Evolutionary conservation across 2,113 vertebrate species (phyloP).

Genomic region (Ammodytes marinus): DNA sequence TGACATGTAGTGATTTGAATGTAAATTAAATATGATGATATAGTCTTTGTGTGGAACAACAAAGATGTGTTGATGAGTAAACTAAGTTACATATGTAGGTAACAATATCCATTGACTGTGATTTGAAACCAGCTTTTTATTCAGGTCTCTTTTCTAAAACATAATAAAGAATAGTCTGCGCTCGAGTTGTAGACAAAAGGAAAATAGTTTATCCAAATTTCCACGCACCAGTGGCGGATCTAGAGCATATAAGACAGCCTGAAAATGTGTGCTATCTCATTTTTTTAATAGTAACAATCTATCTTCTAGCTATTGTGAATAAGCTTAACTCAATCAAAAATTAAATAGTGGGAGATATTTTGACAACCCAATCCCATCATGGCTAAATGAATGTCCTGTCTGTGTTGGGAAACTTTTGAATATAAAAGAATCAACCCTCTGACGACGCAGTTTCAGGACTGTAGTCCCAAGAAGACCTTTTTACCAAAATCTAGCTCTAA

Average conservation of each 20-base stretch:
- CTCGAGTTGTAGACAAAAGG: neutral
- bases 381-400: too few species aligned
- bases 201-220: neutral
- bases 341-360: too few species aligned
- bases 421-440: too few species aligned
- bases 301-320: neutral
- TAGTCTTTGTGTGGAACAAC: conserved; percentile 21
- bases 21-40: conserved; percentile 43
- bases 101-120: conserved; percentile 9
- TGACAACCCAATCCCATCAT: too few species aligned
- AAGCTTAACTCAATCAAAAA: too few species aligned
- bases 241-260: neutral
- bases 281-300: too few species aligned
- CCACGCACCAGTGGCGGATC: neutral
- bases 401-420: too few species aligned
- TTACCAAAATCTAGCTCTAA: too few species aligned
- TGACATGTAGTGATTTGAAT: conserved; percentile 60
- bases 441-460: too few species aligned
- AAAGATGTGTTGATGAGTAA: neutral
- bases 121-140: conserved; percentile 5
- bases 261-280: too few species aligned
- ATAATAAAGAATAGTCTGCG: neutral
- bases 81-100: neutral
- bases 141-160: conserved; percentile 8
- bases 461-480: too few species aligned